Evolutionary conservation across 2,888 invertebrate species (phyloP).

Genomic region (Callosobruchus maculatus): DNA sequence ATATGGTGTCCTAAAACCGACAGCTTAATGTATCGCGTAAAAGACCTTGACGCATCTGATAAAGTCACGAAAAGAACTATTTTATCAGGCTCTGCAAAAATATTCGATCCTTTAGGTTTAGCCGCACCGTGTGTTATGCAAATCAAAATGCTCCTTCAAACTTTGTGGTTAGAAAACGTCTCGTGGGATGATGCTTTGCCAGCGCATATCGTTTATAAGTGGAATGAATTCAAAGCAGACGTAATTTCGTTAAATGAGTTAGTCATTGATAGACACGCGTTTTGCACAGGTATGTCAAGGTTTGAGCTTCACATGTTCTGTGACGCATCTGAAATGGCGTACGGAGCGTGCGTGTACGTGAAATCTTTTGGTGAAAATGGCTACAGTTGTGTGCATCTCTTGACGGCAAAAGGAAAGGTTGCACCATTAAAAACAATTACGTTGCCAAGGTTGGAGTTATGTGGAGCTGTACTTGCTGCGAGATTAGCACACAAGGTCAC

Average conservation of each 20-base stretch:
- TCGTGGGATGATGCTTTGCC: no score
- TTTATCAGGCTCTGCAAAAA: no score
- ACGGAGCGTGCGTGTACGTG: constrained; percentile 9
- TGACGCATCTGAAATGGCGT: constrained; percentile 6
- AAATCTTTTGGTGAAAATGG: constrained; percentile 1
- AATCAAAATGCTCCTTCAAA: not conserved
- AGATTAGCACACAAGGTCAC: constrained; percentile 12
- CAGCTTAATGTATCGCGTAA: no score
- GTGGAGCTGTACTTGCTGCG: constrained; percentile 14
- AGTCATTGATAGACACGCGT: no score
- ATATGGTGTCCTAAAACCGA: no score
- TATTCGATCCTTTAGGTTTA: not conserved
- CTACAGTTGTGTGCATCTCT: not conserved
- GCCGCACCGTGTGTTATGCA: not conserved
- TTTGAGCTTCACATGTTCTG: constrained; percentile 8
- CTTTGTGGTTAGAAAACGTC: no score
- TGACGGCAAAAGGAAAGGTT: constrained; percentile 13
- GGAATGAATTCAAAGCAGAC: constrained; percentile 9
- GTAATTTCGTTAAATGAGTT: constrained; percentile 1
- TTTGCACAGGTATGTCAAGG: not conserved
- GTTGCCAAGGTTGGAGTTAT: constrained; percentile 20
- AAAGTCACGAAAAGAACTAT: no score
- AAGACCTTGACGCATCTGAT: no score
- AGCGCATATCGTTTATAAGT: constrained; percentile 8
- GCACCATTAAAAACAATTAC: constrained; percentile 15